Conservation (phyloP, 2,797 vertebrate genomes). For the Hypotaenidia philippensis region DNA sequence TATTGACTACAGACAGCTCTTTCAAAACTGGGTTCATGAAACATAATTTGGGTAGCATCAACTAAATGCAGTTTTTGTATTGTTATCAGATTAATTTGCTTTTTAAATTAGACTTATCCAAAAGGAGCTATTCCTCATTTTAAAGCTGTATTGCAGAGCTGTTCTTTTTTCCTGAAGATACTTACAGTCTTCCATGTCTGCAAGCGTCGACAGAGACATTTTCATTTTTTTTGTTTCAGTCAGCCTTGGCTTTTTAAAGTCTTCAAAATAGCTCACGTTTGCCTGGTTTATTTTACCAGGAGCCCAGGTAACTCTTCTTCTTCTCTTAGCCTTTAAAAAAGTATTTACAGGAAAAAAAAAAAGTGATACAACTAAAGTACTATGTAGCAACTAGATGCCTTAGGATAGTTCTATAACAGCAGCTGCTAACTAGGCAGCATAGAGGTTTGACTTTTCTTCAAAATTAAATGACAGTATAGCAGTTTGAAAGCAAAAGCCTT, state of each 20-base stretch:
- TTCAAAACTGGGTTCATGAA: neutral
- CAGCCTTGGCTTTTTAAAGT: constrained; percentile 70
- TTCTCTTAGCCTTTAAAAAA: constrained; percentile 84
- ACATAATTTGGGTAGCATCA: neutral
- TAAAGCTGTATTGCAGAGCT: neutral
- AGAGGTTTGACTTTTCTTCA: neutral
- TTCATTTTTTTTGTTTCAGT: constrained; percentile 73
- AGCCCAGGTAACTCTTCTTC: constrained; percentile 93
- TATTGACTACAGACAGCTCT: neutral
- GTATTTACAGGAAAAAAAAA: neutral
- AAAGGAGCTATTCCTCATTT: neutral
- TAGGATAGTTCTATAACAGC: neutral
- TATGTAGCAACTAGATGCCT: neutral
- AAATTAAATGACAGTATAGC: neutral
- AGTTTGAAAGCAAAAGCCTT: neutral
- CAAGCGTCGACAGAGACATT: constrained; percentile 30
- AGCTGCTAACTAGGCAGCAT: neutral
- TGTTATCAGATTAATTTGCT: neutral
- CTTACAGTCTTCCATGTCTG: constrained; percentile 81
- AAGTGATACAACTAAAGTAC: neutral
- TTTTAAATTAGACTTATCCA: neutral
- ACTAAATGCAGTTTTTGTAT: neutral
- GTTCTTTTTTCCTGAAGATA: neutral
- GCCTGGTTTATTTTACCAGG: constrained; percentile 84
- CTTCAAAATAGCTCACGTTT: constrained; percentile 34